Base-by-base conservation (phyloP, 1,140 invertebrate species). In the Pseudomyrmex concolor region DNA sequence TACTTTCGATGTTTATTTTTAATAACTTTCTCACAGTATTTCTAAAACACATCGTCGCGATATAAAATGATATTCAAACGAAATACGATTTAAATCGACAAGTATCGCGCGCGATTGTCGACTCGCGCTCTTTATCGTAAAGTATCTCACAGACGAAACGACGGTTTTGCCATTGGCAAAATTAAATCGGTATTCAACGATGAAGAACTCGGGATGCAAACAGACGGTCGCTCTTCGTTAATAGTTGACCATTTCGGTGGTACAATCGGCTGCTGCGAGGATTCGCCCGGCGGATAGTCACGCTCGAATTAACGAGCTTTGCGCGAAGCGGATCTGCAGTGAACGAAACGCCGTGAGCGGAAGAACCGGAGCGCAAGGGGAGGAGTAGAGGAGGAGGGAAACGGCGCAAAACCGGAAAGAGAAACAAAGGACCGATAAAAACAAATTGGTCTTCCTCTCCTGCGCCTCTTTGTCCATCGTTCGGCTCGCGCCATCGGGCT, bases 381-480 rank as follows among this genome's bases (percentile, higher is more conserved):
- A 34, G 5, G 34, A 34, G 3, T 7, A 34, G 34, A 34, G 34
- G 34, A 34, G 34, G 34, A 10, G 54, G 51, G 13, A 17, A 59
- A 45, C 22, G 76, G 51, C 57, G 72, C 74, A 70, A 80, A 85
- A 86, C 66, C 73, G 82, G 86, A 84, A 86, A 85, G 87, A 85
- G 85, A 89, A 89, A 89, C 88, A 89, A 89, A 89, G 88, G 85
- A 80, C 80, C 85, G 88, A 89, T 89, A 89, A 89, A 89, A 89
- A 89, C 88, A 88, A 89, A 90, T 89, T 89, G 86, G 85, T 89
- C 84, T 60, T 84, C 63, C 70, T 85, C 76, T 72, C 74, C 68
- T 7, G 68, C 55, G 43, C 50, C 72, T 62, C 51, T 85, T 80
- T 89, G 67, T 85, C 78, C 84, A 73, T 80, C 68, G 67, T 84